phyloP scores from a whole-genome alignment of 2,113 vertebrate genomes.

The Sapayoa aenigma region DNA sequence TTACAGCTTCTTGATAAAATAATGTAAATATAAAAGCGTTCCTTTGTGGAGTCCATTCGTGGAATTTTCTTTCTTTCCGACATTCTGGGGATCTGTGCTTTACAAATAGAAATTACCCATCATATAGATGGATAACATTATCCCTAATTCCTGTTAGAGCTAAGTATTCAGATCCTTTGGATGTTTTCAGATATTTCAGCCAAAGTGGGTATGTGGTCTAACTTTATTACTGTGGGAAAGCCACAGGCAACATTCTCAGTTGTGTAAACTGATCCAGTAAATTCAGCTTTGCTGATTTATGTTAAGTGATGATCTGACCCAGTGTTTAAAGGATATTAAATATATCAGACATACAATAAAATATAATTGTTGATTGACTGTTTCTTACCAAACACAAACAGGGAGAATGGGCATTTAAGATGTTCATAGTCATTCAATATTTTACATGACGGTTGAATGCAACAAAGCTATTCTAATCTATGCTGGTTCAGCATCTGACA shows the following conservation, averaged over 20 bases:
- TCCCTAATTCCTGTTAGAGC: not conserved
- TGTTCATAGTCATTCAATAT: not conserved
- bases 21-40: not conserved
- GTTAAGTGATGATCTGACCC: constrained; percentile 32
- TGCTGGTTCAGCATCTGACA: not conserved
- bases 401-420: not conserved
- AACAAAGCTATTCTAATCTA: not conserved
- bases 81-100: not conserved
- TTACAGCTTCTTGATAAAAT: not conserved
- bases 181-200: constrained; percentile 43
- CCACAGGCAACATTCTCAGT: constrained; percentile 43
- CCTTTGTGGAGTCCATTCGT: not conserved
- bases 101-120: not conserved
- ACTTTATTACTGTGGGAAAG: constrained; percentile 63
- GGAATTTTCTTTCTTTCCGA: not conserved
- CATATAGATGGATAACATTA: constrained; percentile 10
- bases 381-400: not conserved
- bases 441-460: not conserved
- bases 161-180: constrained; percentile 1
- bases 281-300: constrained; percentile 54
- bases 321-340: constrained; percentile 41
- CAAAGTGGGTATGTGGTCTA: constrained; percentile 46
- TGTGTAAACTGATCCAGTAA: constrained; percentile 46
- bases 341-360: not conserved
- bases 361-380: not conserved